Conservation (phyloP, 2,888 invertebrate genomes). For the Andrena hattorfiana region DNA sequence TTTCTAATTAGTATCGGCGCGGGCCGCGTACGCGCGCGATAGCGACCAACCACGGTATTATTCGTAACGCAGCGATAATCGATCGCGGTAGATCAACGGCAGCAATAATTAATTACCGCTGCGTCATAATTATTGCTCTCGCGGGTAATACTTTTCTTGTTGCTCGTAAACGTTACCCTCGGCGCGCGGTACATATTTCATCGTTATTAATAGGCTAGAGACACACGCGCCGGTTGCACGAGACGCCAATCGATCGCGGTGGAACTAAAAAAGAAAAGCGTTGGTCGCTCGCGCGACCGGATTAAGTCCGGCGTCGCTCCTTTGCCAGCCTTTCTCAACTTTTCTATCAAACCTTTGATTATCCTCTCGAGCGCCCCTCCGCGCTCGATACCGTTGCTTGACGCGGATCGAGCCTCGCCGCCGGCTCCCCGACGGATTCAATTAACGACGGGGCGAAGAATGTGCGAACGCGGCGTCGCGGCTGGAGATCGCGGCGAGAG, state of each 20-base stretch:
- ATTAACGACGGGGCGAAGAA: conserved; percentile 8
- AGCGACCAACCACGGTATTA: conserved; percentile 42
- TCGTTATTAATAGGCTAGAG: conserved; percentile 65
- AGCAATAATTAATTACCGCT: conserved; percentile 64
- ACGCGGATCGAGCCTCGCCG: neutral
- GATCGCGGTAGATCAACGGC: conserved; percentile 56
- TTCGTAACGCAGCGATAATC: conserved; percentile 65
- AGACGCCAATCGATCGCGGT: neutral
- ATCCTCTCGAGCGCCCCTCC: neutral
- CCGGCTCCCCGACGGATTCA: neutral
- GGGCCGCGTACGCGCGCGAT: conserved; percentile 14
- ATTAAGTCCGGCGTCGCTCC: too few relatives aligned
- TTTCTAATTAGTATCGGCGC: conserved; percentile 58
- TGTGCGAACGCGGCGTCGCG: neutral
- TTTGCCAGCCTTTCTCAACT: neutral
- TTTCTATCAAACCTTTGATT: neutral
- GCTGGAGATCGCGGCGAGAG: neutral
- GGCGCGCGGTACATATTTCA: conserved; percentile 41
- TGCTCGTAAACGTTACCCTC: conserved; percentile 51
- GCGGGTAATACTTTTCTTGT: conserved; percentile 53
- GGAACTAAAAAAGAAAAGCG: neutral
- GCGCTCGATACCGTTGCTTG: neutral
- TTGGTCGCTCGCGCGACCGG: neutral
- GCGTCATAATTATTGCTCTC: conserved; percentile 67
- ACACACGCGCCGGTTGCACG: conserved; percentile 15